These are phyloP conservation scores for Craniophora ligustri DNA, from an alignment of 2,888 invertebrate species.

Conservation along the genomic window DNA sequence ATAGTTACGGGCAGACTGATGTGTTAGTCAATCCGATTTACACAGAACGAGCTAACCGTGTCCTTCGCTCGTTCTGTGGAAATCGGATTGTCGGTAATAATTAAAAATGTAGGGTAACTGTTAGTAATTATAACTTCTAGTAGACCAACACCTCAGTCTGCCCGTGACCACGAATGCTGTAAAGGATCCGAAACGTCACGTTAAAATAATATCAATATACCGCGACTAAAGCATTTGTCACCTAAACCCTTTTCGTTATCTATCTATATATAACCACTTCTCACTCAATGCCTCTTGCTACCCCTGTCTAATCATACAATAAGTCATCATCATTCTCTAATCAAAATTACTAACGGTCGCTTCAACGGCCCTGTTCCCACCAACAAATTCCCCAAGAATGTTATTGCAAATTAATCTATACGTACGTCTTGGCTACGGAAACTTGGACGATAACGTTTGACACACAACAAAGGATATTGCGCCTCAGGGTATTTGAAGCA, in stretches of 20 bases:
- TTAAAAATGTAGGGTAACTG: no score
- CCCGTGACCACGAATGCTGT: no score
- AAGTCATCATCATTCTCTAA: slow-evolving; percentile 35
- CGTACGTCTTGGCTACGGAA: slow-evolving; percentile 24
- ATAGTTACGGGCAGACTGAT: no score
- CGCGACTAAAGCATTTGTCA: neutral
- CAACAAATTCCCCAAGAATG: slow-evolving; percentile 53
- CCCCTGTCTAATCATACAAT: slow-evolving; percentile 41
- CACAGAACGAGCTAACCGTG: no score
- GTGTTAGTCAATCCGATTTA: no score
- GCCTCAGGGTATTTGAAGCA: slow-evolving; percentile 40
- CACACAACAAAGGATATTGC: slow-evolving; percentile 52
- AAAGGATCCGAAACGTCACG: no score
- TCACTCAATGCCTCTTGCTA: slow-evolving; percentile 41
- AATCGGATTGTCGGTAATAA: no score
- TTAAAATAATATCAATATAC: no score
- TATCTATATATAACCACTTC: slow-evolving; percentile 12
- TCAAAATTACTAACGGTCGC: slow-evolving; percentile 35
- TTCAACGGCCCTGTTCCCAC: slow-evolving; percentile 16
- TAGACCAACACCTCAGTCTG: no score
- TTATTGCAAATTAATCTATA: slow-evolving; percentile 57
- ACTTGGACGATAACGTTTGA: slow-evolving; percentile 36
- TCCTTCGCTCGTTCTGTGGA: no score
- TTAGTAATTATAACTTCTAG: no score
- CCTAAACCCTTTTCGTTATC: slow-evolving; percentile 1